Percentiles rank a stretch among this genome's conserved stretches.
phyloP scores from a whole-genome alignment of 2,797 vertebrate species.

The Hydrophis major region DNA sequence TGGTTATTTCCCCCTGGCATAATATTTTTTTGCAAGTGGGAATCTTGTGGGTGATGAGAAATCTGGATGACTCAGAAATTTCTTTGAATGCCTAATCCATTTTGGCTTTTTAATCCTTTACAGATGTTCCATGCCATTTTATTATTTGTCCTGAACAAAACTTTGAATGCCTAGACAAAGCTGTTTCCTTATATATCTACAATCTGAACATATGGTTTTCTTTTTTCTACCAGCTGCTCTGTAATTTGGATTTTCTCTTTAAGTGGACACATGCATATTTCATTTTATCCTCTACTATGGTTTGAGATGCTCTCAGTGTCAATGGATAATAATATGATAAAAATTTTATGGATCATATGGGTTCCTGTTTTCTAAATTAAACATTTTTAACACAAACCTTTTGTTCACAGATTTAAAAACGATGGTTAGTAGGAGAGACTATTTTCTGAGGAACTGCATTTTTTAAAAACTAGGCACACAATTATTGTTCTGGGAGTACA shows the following conservation, averaged over 20 bases:
- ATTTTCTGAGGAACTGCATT: background rate
- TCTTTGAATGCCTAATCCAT: constrained; percentile 13
- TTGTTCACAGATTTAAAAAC: background rate
- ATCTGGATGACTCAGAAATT: constrained; percentile 7
- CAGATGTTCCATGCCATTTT: constrained; percentile 19
- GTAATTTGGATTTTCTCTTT: constrained; percentile 27
- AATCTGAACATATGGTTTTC: constrained; percentile 12
- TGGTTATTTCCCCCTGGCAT: constrained; percentile 20
- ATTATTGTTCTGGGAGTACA: background rate
- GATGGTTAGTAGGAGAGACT: background rate
- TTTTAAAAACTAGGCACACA: background rate
- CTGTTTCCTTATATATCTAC: constrained; percentile 8
- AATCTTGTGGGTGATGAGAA: constrained; percentile 25
- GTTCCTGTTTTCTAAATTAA: background rate
- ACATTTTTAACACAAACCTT: background rate
- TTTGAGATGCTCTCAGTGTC: background rate
- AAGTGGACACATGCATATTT: constrained; percentile 2
- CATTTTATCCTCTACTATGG: constrained; percentile 18
- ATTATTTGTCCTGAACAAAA: constrained; percentile 9
- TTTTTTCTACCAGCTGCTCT: constrained; percentile 32
- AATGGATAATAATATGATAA: background rate
- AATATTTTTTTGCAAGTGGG: background rate
- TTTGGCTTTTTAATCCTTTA: constrained; percentile 25
- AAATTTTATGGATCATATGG: background rate
- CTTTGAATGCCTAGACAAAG: constrained; percentile 16